Percentiles rank a stretch among this genome's conserved stretches.
Conservation (phyloP, 2,888 invertebrate genomes). For the Nemotelus nigrinus region DNA sequence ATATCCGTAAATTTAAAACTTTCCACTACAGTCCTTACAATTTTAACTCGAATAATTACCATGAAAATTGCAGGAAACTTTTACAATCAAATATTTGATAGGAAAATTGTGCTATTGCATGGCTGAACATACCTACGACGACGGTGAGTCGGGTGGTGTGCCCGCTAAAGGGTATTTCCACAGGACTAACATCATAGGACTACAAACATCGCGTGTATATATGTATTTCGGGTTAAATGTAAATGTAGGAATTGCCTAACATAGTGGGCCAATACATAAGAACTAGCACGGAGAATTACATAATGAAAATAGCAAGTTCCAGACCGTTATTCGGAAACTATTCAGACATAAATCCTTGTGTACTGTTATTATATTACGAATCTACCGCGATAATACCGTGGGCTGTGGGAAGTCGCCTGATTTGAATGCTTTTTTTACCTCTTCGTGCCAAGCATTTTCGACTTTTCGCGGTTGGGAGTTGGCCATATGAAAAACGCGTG, state of each 20-base stretch:
- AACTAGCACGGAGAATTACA: neutral
- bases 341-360: constrained; percentile 40
- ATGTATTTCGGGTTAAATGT: neutral
- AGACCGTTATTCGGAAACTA: constrained; percentile 4
- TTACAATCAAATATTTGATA: constrained; percentile 39
- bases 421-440: constrained; percentile 36
- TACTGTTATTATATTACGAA: constrained; percentile 34
- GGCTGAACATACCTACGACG: neutral
- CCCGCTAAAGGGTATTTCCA: constrained; percentile 22
- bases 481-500: constrained; percentile 4
- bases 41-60: constrained; percentile 29
- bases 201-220: neutral
- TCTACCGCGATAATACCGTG: constrained; percentile 12
- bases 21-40: neutral
- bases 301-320: neutral
- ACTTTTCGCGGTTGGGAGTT: neutral
- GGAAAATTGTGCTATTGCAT: constrained; percentile 38
- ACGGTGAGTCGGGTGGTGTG: neutral
- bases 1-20: neutral
- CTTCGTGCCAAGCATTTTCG: constrained; percentile 41
- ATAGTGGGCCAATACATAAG: neutral
- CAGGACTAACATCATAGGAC: neutral
- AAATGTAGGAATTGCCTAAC: neutral
- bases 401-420: neutral
- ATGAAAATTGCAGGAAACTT: constrained; percentile 41